These are phyloP conservation scores for Schrankia costaestrigalis DNA, from an alignment of 2,888 invertebrate genomes.

Conservation along the genomic window DNA sequence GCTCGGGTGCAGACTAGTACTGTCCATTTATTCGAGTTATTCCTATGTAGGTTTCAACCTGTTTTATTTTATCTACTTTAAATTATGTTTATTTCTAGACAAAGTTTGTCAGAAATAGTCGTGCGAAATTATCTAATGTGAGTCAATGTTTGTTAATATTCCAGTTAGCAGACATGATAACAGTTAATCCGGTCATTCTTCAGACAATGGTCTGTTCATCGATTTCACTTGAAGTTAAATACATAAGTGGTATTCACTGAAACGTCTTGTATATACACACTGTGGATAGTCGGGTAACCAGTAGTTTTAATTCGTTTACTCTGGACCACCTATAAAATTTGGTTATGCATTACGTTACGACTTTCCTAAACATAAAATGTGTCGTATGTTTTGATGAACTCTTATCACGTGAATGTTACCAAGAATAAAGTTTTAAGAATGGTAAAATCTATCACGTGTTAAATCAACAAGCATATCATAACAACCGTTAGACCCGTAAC, in stretches of 20 bases:
- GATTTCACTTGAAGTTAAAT: slow-evolving; percentile 20
- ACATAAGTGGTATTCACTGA: slow-evolving; percentile 13
- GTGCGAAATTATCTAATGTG: slow-evolving; percentile 8
- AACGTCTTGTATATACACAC: slow-evolving; percentile 9
- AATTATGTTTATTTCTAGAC: slow-evolving; percentile 5
- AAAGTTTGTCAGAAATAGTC: slow-evolving; percentile 7
- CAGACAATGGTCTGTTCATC: slow-evolving; percentile 20
- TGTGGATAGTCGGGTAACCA: background rate
- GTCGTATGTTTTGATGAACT: too few species aligned
- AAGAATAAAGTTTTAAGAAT: too few species aligned
- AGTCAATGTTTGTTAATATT: slow-evolving; percentile 19
- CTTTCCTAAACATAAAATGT: too few species aligned
- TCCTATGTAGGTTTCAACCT: slow-evolving; percentile 12
- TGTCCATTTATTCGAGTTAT: slow-evolving; percentile 37
- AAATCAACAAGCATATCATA: slow-evolving; percentile 4
- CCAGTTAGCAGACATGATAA: slow-evolving; percentile 16
- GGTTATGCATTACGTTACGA: too few species aligned
- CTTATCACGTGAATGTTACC: too few species aligned
- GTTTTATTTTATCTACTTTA: slow-evolving; percentile 10
- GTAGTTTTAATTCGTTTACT: too few species aligned
- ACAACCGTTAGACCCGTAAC: slow-evolving; percentile 4
- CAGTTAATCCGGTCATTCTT: slow-evolving; percentile 11
- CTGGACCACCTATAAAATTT: too few species aligned
- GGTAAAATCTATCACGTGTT: slow-evolving; percentile 1
- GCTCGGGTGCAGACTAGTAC: slow-evolving; percentile 48